Conservation (phyloP, 2,888 invertebrate genomes). For the Biston betularia region DNA sequence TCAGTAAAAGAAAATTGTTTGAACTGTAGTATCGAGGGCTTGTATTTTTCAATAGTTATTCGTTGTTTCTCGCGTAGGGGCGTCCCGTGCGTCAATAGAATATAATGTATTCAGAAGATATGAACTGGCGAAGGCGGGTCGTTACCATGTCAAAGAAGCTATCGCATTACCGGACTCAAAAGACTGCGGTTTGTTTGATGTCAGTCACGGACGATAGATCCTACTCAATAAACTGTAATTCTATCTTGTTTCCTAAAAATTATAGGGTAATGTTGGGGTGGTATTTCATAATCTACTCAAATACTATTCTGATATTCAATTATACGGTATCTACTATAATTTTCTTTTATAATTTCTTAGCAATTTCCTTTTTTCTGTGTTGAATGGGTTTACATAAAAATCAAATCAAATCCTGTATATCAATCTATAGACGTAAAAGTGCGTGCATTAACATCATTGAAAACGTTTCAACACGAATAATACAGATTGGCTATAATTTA, state of each 20-base stretch:
- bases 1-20: slow-evolving; percentile 41
- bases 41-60: slow-evolving; percentile 67
- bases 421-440: background rate
- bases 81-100: slow-evolving; percentile 61
- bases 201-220: slow-evolving; percentile 60
- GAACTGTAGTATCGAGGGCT: slow-evolving; percentile 39
- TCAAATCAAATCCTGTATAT: too few relatives aligned
- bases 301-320: background rate
- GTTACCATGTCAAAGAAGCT: slow-evolving; percentile 85
- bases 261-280: slow-evolving; percentile 17
- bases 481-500: slow-evolving; percentile 6
- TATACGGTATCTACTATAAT: background rate
- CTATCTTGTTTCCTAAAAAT: slow-evolving; percentile 47
- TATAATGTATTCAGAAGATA: slow-evolving; percentile 78
- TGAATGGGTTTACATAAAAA: too few relatives aligned
- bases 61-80: slow-evolving; percentile 49
- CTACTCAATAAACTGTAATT: slow-evolving; percentile 59
- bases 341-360: background rate
- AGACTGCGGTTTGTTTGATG: slow-evolving; percentile 80
- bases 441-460: slow-evolving; percentile 1
- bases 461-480: slow-evolving; percentile 9
- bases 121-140: slow-evolving; percentile 65
- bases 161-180: slow-evolving; percentile 80
- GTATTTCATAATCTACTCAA: slow-evolving; percentile 11
- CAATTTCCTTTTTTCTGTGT: too few relatives aligned